A percentile compares a stretch with the other conserved stretches of the same genome.
Conservation (phyloP, 1,140 invertebrate genomes). For the Calephelis nemesis region DNA sequence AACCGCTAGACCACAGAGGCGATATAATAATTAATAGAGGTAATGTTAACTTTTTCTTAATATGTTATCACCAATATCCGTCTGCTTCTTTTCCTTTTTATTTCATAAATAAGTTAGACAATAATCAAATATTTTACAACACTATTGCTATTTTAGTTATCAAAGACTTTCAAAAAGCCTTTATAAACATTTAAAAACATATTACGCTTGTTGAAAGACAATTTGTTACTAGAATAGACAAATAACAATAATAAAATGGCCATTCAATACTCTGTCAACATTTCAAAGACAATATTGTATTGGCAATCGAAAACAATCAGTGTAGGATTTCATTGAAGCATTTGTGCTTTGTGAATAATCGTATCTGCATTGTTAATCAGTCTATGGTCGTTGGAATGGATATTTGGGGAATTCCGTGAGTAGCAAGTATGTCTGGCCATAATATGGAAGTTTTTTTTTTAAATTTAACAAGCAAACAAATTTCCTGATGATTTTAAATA, state of each 20-base stretch:
- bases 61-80: too few species aligned
- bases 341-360: conserved; percentile 13
- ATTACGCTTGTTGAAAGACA: conserved; percentile 14
- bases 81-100: too few species aligned
- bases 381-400: conserved; percentile 9
- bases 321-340: conserved; percentile 16
- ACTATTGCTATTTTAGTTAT: not conserved
- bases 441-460: too few species aligned
- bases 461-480: too few species aligned
- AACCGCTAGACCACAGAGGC: too few species aligned
- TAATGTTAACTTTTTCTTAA: too few species aligned
- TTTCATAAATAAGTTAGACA: too few species aligned
- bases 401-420: conserved; percentile 2
- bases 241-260: conserved; percentile 17
- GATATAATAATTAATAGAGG: too few species aligned
- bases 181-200: conserved; percentile 7
- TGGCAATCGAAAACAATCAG: conserved; percentile 12
- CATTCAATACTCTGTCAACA: conserved; percentile 17
- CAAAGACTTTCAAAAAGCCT: not conserved
- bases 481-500: too few species aligned
- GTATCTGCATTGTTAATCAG: conserved; percentile 17
- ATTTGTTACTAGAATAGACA: conserved; percentile 14
- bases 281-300: conserved; percentile 18
- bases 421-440: not conserved
- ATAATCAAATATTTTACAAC: not conserved